Base-by-base conservation (phyloP, 37 sponge, comb jelly and placozoan genomes). In the Petrosia ficiformis region DNA sequence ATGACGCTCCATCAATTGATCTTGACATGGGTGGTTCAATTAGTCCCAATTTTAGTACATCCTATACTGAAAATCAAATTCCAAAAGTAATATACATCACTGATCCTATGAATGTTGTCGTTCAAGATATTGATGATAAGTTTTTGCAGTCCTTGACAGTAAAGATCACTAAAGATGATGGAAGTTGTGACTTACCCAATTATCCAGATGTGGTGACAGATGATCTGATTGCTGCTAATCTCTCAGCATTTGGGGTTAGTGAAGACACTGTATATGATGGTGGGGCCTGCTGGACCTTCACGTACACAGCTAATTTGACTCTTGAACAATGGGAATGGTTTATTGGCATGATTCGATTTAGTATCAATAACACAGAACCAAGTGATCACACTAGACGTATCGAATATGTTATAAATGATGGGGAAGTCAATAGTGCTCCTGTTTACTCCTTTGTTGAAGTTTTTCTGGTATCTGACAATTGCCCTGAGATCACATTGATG, bases 311-410 rank as follows among this genome's bases (percentile, higher is more conserved):
- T 25, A 69, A 48, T 0, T 70, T 75, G 25, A 79, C 70, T 4
- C 39, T 78, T 22, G 67, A 54, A 26, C 48, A 86, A 1, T 91
- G 91, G 91, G 39, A 67, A 39, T 33, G 66, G 10, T 79, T 80
- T 39, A 57, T 91, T 56, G 67, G 68, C 6, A 82, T 70, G 71
- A 39, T 78, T 24, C 35, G 70, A 4, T 91, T 91, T 67, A 65
- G 73, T 3, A 71, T 91, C 2, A 42, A 48, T 33, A 64, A 91
- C 42, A 59, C 68, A 29, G 91, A 91, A 56, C 91, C 91, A 1
- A 86, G 87, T 70, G 80, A 79, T 25, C 87, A 91, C 71, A 73
- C 79, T 14, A 48, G 91, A 31, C n/a, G 52, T 33, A 29, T 91
- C 10, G 44, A 79, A 11, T 82, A 81, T 54, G 59, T 68, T 0